phyloP scores from a whole-genome alignment of 2,797 vertebrate genomes.

The Margarornis squamiger region DNA sequence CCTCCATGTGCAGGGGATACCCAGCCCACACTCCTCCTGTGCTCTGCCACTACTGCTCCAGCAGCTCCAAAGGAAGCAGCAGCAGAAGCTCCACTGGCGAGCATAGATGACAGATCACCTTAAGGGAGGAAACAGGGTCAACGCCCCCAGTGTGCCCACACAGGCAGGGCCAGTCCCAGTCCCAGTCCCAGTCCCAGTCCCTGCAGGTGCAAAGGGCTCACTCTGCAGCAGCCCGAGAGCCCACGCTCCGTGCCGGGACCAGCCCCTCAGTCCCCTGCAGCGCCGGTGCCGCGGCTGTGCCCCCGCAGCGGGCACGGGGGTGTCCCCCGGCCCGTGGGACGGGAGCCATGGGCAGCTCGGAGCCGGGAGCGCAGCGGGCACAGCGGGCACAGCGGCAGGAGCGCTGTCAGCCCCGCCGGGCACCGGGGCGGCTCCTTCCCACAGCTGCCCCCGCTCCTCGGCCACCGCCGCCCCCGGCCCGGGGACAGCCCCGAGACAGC shows the following conservation, averaged over 20 bases:
- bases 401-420: background rate
- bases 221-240: background rate
- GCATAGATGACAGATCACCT: background rate
- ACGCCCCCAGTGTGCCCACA: accelerated
- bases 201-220: accelerated
- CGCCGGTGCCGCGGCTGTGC: accelerated
- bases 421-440: accelerated
- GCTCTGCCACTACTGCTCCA: background rate
- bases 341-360: background rate
- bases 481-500: background rate
- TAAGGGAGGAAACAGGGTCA: accelerated
- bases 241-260: background rate
- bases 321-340: background rate
- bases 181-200: too few relatives aligned
- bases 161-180: background rate
- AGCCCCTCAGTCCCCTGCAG: too few relatives aligned
- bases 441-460: background rate
- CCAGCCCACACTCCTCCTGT: background rate
- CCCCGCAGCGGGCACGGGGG: background rate
- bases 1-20: accelerated
- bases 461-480: background rate
- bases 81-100: background rate
- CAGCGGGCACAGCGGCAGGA: too few relatives aligned
- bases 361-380: too few relatives aligned
- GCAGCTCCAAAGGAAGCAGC: background rate